A percentile compares a stretch with the other conserved stretches of the same genome.
phyloP scores from a whole-genome alignment of 2,797 vertebrate species.

The Aselliscus stoliczkanus region DNA sequence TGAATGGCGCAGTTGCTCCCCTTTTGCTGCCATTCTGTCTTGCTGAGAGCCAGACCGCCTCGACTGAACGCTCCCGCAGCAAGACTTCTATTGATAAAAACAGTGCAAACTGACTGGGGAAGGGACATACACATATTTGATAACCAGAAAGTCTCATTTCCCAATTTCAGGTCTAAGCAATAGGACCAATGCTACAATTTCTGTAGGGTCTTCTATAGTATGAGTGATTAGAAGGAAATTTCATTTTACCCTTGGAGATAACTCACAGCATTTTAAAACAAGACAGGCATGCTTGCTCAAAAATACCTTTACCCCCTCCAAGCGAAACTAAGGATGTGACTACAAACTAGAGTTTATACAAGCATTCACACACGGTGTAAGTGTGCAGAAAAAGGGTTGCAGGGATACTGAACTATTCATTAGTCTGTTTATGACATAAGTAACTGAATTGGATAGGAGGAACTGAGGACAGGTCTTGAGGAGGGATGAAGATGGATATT shows the following conservation, averaged over 20 bases:
- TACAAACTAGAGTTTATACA: not conserved
- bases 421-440: not conserved
- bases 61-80: slow-evolving; percentile 47
- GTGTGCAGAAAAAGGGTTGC: not conserved
- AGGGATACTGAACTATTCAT: not conserved
- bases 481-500: not conserved
- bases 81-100: slow-evolving; percentile 56
- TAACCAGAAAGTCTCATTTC: not conserved
- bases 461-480: not conserved
- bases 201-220: not conserved
- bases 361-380: not conserved
- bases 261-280: slow-evolving; percentile 4
- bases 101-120: slow-evolving; percentile 8
- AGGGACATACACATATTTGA: not conserved
- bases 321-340: not conserved
- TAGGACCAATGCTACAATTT: not conserved
- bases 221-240: not conserved
- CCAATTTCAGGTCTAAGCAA: slow-evolving; percentile 14
- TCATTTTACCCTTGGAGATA: not conserved
- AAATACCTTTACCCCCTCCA: not conserved
- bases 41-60: slow-evolving; percentile 64
- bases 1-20: slow-evolving; percentile 76
- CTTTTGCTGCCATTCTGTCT: slow-evolving; percentile 71
- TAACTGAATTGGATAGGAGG: not conserved
- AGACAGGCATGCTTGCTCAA: not conserved